Conservation (phyloP, 2,113 vertebrate genomes). For the Callospermophilus lateralis region DNA sequence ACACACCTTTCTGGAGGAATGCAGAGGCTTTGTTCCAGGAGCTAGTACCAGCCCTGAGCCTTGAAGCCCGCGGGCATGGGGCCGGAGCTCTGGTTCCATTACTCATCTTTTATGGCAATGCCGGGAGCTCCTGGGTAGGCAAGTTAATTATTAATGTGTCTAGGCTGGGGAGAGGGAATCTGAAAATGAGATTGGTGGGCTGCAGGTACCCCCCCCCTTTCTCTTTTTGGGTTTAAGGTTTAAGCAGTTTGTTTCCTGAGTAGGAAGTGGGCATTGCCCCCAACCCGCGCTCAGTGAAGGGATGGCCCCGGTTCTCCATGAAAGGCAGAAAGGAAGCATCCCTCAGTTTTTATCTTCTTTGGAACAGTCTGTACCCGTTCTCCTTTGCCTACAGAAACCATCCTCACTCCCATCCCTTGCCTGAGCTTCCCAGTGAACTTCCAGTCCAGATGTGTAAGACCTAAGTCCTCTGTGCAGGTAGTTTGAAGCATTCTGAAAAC, state of each 20-base stretch:
- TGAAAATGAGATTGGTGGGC: conserved; percentile 67
- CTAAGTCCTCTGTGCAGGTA: neutral
- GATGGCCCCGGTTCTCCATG: neutral
- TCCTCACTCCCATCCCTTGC: neutral
- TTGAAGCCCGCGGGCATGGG: conserved; percentile 68
- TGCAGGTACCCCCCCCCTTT: neutral
- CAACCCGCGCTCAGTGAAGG: neutral
- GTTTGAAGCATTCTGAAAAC: neutral
- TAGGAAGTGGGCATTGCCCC: neutral
- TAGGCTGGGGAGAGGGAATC: conserved; percentile 53
- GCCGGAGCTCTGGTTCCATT: conserved; percentile 78
- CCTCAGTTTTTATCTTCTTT: conserved; percentile 28
- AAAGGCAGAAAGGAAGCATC: neutral
- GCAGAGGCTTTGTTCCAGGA: conserved; percentile 84
- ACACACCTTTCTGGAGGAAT: conserved; percentile 88
- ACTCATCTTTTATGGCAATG: conserved; percentile 82
- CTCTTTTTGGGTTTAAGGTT: conserved; percentile 30
- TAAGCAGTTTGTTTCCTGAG: conserved; percentile 52
- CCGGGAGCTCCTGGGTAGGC: conserved; percentile 55
- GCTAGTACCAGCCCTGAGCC: conserved; percentile 70
- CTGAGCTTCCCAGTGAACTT: neutral
- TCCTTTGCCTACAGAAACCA: conserved; percentile 1
- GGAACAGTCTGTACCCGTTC: neutral
- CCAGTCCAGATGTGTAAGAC: neutral
- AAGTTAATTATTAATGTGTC: conserved; percentile 84